phyloP scores from a whole-genome alignment of 2,888 invertebrate species.

The Drosophila neonasuta region DNA sequence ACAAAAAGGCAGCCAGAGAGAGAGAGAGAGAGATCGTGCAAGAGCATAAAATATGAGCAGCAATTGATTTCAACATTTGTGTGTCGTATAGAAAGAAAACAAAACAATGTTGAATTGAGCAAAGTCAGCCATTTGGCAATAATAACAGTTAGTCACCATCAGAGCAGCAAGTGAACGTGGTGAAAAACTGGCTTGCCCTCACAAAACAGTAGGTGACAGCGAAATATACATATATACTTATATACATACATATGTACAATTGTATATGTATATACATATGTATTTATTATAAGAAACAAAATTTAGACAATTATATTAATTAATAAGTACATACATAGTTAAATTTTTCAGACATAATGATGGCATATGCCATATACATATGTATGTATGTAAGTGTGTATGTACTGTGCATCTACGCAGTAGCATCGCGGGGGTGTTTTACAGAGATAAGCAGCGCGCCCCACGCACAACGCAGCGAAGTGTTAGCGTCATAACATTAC shows the following conservation, averaged over 20 bases:
- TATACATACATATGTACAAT: background rate
- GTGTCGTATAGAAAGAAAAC: conserved; percentile 31
- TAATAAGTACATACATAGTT: no score
- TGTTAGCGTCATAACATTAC: conserved; percentile 13
- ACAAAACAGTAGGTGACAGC: conserved; percentile 43
- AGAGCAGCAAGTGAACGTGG: conserved; percentile 34
- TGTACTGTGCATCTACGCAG: no score
- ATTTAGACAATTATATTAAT: conserved; percentile 1
- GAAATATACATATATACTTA: conserved; percentile 7
- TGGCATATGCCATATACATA: no score
- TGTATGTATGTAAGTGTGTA: no score
- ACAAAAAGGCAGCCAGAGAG: background rate
- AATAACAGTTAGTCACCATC: conserved; percentile 54
- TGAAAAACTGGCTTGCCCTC: conserved; percentile 32
- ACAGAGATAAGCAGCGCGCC: conserved; percentile 49
- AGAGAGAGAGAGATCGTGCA: conserved; percentile 1
- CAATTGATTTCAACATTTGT: conserved; percentile 37
- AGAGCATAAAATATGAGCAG: conserved; percentile 9
- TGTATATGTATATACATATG: no score
- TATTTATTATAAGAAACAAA: conserved; percentile 8
- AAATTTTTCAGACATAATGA: no score
- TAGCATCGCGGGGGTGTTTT: conserved; percentile 42
- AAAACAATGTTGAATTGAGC: conserved; percentile 40
- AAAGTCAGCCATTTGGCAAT: conserved; percentile 40
- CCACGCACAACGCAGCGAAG: conserved; percentile 32